These are phyloP conservation scores for Tortricodes alternella DNA, from an alignment of 2,888 invertebrate genomes.

Conservation along the genomic window DNA sequence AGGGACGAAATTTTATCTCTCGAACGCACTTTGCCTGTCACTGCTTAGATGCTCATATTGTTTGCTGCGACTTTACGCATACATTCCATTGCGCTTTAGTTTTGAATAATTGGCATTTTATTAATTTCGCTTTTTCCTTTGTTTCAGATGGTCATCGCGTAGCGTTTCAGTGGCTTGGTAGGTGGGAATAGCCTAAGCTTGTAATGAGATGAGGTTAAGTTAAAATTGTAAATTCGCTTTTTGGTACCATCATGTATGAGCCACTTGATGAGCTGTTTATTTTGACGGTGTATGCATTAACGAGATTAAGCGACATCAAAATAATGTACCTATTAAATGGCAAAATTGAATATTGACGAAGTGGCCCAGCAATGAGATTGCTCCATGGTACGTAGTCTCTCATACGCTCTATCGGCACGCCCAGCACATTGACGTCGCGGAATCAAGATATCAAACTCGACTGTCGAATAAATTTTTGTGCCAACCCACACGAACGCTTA, in stretches of 20 bases:
- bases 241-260: conserved; percentile 18
- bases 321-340: too few relatives aligned
- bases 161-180: conserved; percentile 68
- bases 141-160: conserved; percentile 80
- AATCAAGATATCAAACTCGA: conserved; percentile 78
- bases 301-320: too few relatives aligned
- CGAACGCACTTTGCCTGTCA: conserved; percentile 40
- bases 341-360: too few relatives aligned
- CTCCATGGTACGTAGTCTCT: conserved; percentile 11
- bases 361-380: too few relatives aligned
- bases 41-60: conserved; percentile 36
- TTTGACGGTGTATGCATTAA: too few relatives aligned
- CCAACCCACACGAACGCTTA: conserved; percentile 79
- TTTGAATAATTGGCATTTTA: conserved; percentile 77
- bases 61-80: conserved; percentile 36
- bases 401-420: conserved; percentile 45
- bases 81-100: conserved; percentile 49
- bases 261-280: too few relatives aligned
- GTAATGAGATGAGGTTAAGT: conserved; percentile 2
- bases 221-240: conserved; percentile 8
- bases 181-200: conserved; percentile 47
- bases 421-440: conserved; percentile 56
- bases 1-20: conserved; percentile 32
- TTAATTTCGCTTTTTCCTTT: conserved; percentile 84
- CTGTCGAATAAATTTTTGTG: conserved; percentile 75